Evolutionary conservation across 2,888 invertebrate species (phyloP).

Genomic region (Apodemia zela): DNA sequence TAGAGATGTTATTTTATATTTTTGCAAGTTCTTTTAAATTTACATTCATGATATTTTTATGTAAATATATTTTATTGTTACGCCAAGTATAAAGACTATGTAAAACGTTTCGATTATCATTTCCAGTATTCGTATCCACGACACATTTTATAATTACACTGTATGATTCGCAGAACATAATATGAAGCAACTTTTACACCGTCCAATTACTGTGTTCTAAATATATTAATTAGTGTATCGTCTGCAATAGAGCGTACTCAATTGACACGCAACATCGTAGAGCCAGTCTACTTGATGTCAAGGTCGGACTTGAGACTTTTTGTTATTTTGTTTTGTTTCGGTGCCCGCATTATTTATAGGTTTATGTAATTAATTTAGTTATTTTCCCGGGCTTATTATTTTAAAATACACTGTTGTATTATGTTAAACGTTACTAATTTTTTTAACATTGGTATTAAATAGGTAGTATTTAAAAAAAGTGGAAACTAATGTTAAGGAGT

Average conservation of each 20-base stretch:
- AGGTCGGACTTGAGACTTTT: constrained; percentile 15
- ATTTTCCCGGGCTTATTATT: background rate
- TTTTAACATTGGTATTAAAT: too few species aligned
- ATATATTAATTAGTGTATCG: constrained; percentile 14
- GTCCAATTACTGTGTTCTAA: constrained; percentile 12
- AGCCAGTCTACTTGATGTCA: constrained; percentile 10
- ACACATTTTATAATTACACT: background rate
- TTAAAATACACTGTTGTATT: background rate
- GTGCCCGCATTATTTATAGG: background rate
- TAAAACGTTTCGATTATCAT: too few species aligned
- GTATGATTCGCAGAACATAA: background rate
- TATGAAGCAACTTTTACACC: constrained; percentile 11
- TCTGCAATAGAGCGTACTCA: constrained; percentile 7
- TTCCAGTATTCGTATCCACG: background rate
- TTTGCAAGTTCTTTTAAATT: too few species aligned
- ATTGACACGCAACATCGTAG: constrained; percentile 11
- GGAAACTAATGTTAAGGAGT: too few species aligned
- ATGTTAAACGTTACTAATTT: background rate
- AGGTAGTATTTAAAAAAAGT: too few species aligned
- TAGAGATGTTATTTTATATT: too few species aligned
- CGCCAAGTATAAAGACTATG: too few species aligned
- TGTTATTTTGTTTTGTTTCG: constrained; percentile 12
- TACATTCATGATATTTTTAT: too few species aligned
- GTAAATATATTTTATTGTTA: too few species aligned
- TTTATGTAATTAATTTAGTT: background rate